phyloP scores from a whole-genome alignment of 2,888 invertebrate species.

The Watsonalla cultraria region DNA sequence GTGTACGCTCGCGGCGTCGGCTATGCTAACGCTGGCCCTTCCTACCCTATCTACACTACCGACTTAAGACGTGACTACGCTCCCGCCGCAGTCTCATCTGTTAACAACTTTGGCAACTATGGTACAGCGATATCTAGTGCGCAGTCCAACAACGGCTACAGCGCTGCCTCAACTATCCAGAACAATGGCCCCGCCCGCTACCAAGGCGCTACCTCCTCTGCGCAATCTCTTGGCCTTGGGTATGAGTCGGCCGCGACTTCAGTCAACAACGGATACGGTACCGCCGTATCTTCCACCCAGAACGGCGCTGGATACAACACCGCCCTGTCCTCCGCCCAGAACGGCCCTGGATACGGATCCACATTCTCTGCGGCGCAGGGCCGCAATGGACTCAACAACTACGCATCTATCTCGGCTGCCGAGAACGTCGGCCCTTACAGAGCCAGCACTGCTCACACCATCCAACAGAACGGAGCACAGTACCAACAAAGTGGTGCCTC shows the following conservation, averaged over 20 bases:
- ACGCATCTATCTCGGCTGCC: constrained; percentile 47
- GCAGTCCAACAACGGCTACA: constrained; percentile 37
- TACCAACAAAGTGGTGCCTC: constrained; percentile 52
- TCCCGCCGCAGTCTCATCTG: constrained; percentile 36
- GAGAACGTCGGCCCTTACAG: constrained; percentile 42
- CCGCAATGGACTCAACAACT: constrained; percentile 28
- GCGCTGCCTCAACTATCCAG: constrained; percentile 42
- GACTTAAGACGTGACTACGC: constrained; percentile 27
- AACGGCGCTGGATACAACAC: constrained; percentile 31
- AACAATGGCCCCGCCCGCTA: constrained; percentile 25
- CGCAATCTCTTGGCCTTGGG: constrained; percentile 32
- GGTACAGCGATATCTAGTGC: constrained; percentile 47
- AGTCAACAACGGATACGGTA: constrained; percentile 23
- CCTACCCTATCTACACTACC: constrained; percentile 22
- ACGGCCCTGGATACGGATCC: constrained; percentile 34
- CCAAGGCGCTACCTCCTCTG: constrained; percentile 35
- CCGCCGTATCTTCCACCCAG: constrained; percentile 16
- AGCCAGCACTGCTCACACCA: constrained; percentile 48
- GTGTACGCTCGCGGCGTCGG: constrained; percentile 52
- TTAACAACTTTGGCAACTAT: constrained; percentile 45
- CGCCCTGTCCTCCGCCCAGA: constrained; percentile 44
- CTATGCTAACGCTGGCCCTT: constrained; percentile 42
- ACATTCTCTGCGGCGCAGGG: constrained; percentile 45
- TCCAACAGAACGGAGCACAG: constrained; percentile 40
- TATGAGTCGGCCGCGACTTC: constrained; percentile 37